Evolutionary conservation across 2,113 vertebrate genomes (phyloP).

Genomic region (Xiphophorus maculatus): DNA sequence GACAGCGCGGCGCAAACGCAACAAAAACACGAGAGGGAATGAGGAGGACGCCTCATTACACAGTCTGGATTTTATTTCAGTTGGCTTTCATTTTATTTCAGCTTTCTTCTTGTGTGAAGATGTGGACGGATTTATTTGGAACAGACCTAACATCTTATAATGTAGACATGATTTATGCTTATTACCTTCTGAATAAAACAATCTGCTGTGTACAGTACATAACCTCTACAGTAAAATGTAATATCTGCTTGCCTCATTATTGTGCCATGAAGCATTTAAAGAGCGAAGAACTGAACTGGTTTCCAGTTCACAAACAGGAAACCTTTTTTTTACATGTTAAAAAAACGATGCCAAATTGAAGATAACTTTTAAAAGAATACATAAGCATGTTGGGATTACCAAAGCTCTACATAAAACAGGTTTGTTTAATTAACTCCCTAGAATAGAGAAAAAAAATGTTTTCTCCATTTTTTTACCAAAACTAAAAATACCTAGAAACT

Average conservation of each 20-base stretch:
- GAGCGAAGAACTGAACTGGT: neutral
- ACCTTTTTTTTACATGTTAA: neutral
- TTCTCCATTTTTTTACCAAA: too few relatives aligned
- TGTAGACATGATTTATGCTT: neutral
- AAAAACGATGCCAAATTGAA: too few relatives aligned
- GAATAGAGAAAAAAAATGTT: too few relatives aligned
- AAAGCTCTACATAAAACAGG: too few relatives aligned
- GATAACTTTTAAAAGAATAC: too few relatives aligned
- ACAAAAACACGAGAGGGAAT: neutral
- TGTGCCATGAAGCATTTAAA: neutral
- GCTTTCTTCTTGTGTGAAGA: neutral
- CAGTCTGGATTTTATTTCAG: conserved; percentile 1
- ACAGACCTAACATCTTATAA: neutral
- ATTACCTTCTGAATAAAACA: neutral
- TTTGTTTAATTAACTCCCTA: too few relatives aligned
- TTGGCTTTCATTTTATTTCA: conserved; percentile 8
- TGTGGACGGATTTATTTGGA: conserved; percentile 5
- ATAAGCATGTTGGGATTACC: too few relatives aligned
- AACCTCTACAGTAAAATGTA: neutral
- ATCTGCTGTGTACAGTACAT: neutral
- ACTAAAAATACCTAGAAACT: too few relatives aligned
- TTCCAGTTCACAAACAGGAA: neutral
- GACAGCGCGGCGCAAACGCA: conserved; percentile 25
- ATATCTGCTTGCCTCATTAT: neutral
- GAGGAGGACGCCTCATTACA: neutral